Evolutionary conservation across 2,113 vertebrate species (phyloP), one percentile per base, ranked within the genome.

Genomic region (Clarias macrocephalus): DNA sequence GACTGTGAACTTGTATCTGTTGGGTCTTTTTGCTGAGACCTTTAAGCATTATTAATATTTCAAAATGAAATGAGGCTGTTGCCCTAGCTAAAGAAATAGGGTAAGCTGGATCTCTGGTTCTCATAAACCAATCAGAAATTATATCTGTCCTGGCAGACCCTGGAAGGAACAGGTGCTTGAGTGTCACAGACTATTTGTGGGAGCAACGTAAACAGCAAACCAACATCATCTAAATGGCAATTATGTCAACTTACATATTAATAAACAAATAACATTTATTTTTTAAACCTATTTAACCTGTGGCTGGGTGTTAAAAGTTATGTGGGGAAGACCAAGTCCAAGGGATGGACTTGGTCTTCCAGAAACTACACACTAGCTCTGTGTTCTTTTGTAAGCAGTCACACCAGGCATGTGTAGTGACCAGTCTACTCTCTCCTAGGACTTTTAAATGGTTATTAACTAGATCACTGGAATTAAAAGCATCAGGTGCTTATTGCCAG

Each of bases 261-360:
- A 93, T 91, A 91, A 94, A 93, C 77, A 87, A 88, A 92, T 91
- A 62, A 85, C 63, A 91, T 86, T 92, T 91, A 88, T 91, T 93
- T 93, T 12, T 25, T 37, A 88, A 80, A 66, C 88, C 85, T 88
- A 88, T 86, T 86, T 70, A 60, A 56, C 56, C 60, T 23, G 30
- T 21, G 0, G 13, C 54, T 57, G 28, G 80, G 83, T 86, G 80
- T 80, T 76, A 42, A 85, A 85, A 21, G 57, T 81, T 57, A 48
- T 33, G 56, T 75, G 42, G n/a, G 79, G 30, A 85, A 42, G 57
- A 84, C 56, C 48, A 48, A 82, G 73, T 76, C 25, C 48, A 70
- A 30, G 75, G 57, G 25, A 62, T 33, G 87, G 33, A 73, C 57
- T 66, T 86, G 76, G 82, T 72, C 30, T n/a, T n/a, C 21, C 21